These are phyloP conservation scores for Halocaridina rubra DNA, from an alignment of 2,888 invertebrate genomes.

Conservation along the genomic window DNA sequence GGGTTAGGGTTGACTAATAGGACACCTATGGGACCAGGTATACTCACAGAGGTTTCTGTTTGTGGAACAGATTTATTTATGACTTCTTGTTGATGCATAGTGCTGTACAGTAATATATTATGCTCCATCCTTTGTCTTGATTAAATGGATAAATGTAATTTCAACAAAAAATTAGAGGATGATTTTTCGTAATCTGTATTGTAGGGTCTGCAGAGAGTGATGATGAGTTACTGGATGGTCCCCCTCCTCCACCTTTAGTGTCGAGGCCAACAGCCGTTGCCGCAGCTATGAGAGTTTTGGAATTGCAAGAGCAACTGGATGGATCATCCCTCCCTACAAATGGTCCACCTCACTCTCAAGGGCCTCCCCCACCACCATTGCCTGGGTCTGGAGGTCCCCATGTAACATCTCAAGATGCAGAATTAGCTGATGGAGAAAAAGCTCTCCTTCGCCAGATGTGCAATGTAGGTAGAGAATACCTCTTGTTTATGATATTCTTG, in stretches of 20 bases:
- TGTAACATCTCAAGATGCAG: constrained; percentile 27
- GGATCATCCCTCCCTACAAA: constrained; percentile 22
- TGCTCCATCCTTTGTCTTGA: too few species aligned
- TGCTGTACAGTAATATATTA: too few species aligned
- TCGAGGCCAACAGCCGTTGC: constrained; percentile 88
- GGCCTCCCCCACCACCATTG: constrained; percentile 34
- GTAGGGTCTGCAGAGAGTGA: constrained; percentile 55
- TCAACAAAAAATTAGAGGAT: not conserved
- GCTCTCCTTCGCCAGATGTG: constrained; percentile 64
- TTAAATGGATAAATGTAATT: not conserved
- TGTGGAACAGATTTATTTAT: not conserved
- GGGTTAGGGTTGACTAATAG: constrained; percentile 54
- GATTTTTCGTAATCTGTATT: not conserved
- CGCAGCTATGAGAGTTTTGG: constrained; percentile 89
- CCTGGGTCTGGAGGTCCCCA: not conserved
- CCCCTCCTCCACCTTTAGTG: constrained; percentile 57
- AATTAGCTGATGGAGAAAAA: constrained; percentile 66
- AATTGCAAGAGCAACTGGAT: constrained; percentile 88
- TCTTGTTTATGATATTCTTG: not conserved
- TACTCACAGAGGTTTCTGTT: not conserved
- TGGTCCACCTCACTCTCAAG: constrained; percentile 35
- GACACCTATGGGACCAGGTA: constrained; percentile 50
- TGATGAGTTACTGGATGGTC: constrained; percentile 50
- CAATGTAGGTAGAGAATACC: constrained; percentile 55
- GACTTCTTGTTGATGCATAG: not conserved